Evolutionary conservation across 2,888 invertebrate genomes (phyloP).

Genomic region (Euphydryas editha): DNA sequence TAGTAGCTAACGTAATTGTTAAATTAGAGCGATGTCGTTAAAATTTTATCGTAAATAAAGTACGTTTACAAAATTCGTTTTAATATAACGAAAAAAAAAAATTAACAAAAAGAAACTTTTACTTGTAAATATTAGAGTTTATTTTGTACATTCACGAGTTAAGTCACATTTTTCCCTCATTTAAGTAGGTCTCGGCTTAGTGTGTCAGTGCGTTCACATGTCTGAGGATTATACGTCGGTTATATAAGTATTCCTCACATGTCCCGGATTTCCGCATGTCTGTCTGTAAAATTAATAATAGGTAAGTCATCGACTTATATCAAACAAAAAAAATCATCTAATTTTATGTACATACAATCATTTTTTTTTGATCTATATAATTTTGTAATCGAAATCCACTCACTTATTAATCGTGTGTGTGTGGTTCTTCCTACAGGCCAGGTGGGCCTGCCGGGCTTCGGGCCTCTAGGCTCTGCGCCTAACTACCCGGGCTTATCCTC

Average conservation of each 20-base stretch:
- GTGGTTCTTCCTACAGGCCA: no score
- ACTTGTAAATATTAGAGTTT: not conserved
- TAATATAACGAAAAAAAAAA: not conserved
- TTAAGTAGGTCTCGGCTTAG: slow-evolving; percentile 14
- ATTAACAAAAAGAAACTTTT: not conserved
- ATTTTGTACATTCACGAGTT: not conserved
- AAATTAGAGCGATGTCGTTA: not conserved
- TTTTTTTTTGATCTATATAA: no score
- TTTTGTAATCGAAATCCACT: no score
- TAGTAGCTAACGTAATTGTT: not conserved
- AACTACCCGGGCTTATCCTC: no score
- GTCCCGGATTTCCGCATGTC: slow-evolving; percentile 11
- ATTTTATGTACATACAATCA: no score
- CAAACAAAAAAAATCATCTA: not conserved
- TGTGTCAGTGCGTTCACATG: slow-evolving; percentile 19
- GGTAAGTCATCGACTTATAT: no score
- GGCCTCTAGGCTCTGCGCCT: no score
- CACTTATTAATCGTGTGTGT: no score
- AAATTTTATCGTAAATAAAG: not conserved
- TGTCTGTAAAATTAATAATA: not conserved
- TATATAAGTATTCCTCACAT: slow-evolving; percentile 24
- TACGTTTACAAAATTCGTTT: not conserved
- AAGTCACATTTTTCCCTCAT: slow-evolving; percentile 8
- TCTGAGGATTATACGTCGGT: slow-evolving; percentile 12
- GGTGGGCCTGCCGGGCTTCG: no score